Evolutionary conservation across 2,113 vertebrate species (phyloP).

Genomic region (Condylura cristata): DNA sequence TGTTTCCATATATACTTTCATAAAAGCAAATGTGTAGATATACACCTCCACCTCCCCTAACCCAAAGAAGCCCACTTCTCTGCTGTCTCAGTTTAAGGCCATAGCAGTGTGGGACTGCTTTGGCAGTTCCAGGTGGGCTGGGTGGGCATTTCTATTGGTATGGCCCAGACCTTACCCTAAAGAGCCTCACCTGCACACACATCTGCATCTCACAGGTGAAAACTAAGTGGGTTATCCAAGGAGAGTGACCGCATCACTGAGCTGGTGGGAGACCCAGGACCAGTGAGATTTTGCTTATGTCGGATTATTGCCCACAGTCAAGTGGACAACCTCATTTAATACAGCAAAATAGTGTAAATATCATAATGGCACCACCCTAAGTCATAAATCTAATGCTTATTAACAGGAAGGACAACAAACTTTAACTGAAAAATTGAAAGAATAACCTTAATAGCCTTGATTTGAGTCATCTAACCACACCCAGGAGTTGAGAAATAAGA

Average conservation of each 20-base stretch:
- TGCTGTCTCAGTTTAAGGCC: not conserved
- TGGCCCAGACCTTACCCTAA: not conserved
- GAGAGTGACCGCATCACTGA: not conserved
- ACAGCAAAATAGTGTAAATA: not conserved
- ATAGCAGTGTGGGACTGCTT: not conserved
- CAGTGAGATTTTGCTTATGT: not conserved
- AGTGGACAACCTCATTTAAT: not conserved
- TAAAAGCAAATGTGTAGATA: not conserved
- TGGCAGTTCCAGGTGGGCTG: too few relatives aligned
- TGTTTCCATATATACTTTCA: too few relatives aligned
- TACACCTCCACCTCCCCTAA: not conserved
- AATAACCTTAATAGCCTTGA: not conserved
- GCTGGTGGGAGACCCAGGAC: not conserved
- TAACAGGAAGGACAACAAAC: not conserved
- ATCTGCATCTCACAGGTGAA: not conserved
- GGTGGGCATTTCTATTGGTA: not conserved
- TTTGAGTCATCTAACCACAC: slow-evolving; percentile 28
- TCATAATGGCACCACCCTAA: not conserved
- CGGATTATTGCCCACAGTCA: not conserved
- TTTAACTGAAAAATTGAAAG: slow-evolving; percentile 2
- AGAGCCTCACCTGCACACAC: not conserved
- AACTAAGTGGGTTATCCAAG: not conserved
- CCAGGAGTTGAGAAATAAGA: not conserved
- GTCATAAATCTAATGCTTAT: not conserved
- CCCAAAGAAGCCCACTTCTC: not conserved